phyloP scores from a whole-genome alignment of 2,113 vertebrate species.

The Tachycineta bicolor region DNA sequence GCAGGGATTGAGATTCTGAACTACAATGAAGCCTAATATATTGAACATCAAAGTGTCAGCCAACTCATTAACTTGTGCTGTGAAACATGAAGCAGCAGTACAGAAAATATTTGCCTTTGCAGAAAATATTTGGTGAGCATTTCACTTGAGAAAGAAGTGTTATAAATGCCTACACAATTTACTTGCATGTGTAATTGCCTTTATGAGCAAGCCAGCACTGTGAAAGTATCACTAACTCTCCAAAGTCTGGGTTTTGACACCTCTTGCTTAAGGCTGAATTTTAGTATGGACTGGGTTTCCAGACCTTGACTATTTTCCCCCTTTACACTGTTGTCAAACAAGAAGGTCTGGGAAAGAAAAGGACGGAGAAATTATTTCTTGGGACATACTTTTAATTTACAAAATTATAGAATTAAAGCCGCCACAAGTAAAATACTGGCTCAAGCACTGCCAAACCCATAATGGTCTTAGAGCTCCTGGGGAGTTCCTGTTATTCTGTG shows the following conservation, averaged over 20 bases:
- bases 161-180: background rate
- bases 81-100: conserved; percentile 17
- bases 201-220: background rate
- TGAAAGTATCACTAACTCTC: background rate
- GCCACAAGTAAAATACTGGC: background rate
- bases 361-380: background rate
- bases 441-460: background rate
- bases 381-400: background rate
- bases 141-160: background rate
- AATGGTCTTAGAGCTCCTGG: background rate
- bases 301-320: accelerated
- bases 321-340: background rate
- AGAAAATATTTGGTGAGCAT: conserved; percentile 22
- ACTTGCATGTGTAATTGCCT: background rate
- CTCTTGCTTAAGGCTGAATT: background rate
- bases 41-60: conserved; percentile 18
- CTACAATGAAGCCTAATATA: background rate
- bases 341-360: background rate
- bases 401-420: background rate
- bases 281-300: background rate
- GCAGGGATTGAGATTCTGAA: background rate
- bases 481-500: background rate
- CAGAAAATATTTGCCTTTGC: conserved; percentile 14
- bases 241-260: background rate
- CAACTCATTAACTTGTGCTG: conserved; percentile 16